Evolutionary conservation across 2,113 vertebrate genomes (phyloP).

Genomic region (Raja brachyura): DNA sequence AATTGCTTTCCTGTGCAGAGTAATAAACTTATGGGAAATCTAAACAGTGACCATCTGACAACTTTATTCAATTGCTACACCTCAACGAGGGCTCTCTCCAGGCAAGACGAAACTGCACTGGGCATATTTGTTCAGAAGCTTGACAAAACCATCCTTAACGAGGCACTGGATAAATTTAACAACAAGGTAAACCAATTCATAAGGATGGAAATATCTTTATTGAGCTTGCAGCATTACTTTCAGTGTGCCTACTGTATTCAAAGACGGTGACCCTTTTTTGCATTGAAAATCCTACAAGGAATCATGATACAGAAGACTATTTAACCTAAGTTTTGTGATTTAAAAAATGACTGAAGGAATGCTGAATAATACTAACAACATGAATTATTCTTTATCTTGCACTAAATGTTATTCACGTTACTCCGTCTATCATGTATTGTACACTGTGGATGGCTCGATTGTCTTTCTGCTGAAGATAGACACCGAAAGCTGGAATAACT

Average conservation of each 20-base stretch:
- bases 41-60: neutral
- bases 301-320: neutral
- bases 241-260: neutral
- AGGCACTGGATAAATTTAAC: conserved; percentile 26
- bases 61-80: conserved; percentile 10
- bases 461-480: no score
- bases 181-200: neutral
- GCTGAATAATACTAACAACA: neutral
- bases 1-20: neutral
- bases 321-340: neutral
- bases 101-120: neutral
- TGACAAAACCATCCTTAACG: neutral
- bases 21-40: neutral
- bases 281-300: neutral
- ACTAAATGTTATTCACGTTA: no score
- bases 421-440: no score
- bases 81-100: neutral
- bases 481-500: no score
- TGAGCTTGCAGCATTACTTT: neutral
- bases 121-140: conserved; percentile 19
- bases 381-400: neutral
- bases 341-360: neutral
- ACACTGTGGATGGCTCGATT: no score
- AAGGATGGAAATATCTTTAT: neutral
- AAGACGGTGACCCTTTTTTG: neutral